These are phyloP conservation scores for Axea sp. DNA, from an alignment of 2,888 invertebrate genomes.

Conservation along the genomic window DNA sequence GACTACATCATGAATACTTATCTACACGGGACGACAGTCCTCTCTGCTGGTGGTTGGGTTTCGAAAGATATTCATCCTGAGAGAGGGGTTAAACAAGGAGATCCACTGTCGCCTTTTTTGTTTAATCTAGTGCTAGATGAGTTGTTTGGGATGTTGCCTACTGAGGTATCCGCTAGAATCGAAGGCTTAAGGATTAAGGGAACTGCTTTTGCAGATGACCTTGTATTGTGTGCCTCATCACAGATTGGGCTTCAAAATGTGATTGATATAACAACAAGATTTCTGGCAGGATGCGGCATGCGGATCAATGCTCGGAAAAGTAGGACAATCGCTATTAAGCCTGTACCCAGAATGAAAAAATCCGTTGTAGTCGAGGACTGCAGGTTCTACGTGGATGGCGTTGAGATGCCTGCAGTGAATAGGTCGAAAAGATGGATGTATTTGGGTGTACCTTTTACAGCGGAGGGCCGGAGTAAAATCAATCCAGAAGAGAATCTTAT, in stretches of 20 bases:
- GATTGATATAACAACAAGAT: constrained; percentile 21
- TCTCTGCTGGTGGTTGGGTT: neutral
- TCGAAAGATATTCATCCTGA: neutral
- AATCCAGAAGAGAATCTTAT: neutral
- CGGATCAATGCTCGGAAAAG: constrained; percentile 67
- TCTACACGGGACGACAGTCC: neutral
- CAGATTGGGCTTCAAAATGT: constrained; percentile 65
- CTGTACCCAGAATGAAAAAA: constrained; percentile 54
- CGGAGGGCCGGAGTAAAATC: neutral
- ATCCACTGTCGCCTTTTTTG: constrained; percentile 11
- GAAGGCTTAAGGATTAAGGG: constrained; percentile 11
- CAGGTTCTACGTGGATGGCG: constrained; percentile 4
- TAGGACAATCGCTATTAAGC: constrained; percentile 10
- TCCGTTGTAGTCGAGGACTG: constrained; percentile 11
- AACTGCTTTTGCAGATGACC: constrained; percentile 63
- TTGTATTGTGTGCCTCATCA: constrained; percentile 13
- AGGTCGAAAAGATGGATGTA: constrained; percentile 33
- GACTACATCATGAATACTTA: constrained; percentile 14
- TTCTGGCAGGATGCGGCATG: constrained; percentile 62
- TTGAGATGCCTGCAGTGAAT: neutral
- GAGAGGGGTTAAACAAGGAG: constrained; percentile 22
- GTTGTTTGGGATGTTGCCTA: neutral
- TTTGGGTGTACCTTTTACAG: constrained; percentile 33
- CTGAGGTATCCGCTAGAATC: neutral
- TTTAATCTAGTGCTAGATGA: constrained; percentile 35